A percentile compares a stretch with the other conserved stretches of the same genome.
Evolutionary conservation across 2,113 vertebrate species (phyloP).

Genomic region (Macquaria australasica): DNA sequence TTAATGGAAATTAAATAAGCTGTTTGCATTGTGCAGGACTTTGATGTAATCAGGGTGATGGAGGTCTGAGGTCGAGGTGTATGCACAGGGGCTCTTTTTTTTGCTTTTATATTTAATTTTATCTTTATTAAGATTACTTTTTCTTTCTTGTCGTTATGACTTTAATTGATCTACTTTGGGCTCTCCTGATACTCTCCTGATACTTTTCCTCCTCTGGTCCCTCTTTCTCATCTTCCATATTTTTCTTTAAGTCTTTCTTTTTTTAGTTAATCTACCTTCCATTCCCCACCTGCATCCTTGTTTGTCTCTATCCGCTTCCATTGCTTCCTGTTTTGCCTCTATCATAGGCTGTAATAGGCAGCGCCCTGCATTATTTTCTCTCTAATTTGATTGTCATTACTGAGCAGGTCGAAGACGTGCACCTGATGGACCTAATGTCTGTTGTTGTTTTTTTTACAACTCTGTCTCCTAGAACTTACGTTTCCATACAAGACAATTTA

Average conservation of each 20-base stretch:
- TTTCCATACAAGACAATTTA: not conserved
- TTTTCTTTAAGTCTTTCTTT: not conserved
- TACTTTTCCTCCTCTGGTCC: not conserved
- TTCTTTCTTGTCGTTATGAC: not conserved
- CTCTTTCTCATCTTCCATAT: not conserved
- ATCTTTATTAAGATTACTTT: not conserved
- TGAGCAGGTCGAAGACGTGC: not conserved
- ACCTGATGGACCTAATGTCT: not conserved
- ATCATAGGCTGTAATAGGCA: not conserved
- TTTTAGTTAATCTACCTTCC: not conserved
- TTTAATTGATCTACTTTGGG: not conserved
- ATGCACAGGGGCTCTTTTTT: not conserved
- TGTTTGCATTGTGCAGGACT: conserved; percentile 25
- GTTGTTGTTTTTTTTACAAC: not conserved
- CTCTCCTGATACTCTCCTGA: not conserved
- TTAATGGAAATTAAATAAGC: conserved; percentile 55
- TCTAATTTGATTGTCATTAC: not conserved
- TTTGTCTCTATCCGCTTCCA: not conserved
- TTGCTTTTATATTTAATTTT: not conserved
- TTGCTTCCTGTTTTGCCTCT: not conserved
- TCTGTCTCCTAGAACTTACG: not conserved
- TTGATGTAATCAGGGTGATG: conserved; percentile 20
- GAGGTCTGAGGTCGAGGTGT: not conserved
- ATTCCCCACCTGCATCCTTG: not conserved
- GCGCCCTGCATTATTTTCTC: not conserved